These are phyloP conservation scores for Mesochorus sp. DNA, from an alignment of 2,888 invertebrate species.

Conservation along the genomic window DNA sequence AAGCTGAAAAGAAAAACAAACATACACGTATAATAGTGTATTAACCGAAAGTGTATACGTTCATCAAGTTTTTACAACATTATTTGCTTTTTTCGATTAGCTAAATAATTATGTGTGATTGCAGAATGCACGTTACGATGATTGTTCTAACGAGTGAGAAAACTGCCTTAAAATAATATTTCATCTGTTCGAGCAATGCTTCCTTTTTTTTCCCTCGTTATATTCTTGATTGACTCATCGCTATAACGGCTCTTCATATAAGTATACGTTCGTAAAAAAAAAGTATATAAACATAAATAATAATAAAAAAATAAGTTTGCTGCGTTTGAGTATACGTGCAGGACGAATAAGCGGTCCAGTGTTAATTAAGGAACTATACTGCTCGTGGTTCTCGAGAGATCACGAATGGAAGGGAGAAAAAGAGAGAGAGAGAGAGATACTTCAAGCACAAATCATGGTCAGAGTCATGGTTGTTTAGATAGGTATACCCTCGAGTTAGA, in stretches of 20 bases:
- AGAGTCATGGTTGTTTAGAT: slow-evolving; percentile 39
- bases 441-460: background rate
- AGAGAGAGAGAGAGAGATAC: background rate
- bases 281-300: too few species aligned
- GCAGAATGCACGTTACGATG: background rate
- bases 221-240: background rate
- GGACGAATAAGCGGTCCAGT: background rate
- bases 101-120: background rate
- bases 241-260: background rate
- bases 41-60: too few species aligned
- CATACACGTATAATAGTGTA: too few species aligned
- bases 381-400: background rate
- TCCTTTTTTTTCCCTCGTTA: background rate
- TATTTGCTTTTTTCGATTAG: background rate
- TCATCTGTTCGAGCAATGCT: background rate
- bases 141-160: background rate
- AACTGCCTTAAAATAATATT: background rate
- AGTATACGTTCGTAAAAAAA: background rate
- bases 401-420: background rate
- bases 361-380: background rate
- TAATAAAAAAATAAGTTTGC: background rate
- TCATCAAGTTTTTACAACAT: too few species aligned
- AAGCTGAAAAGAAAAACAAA: too few species aligned
- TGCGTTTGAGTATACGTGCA: background rate
- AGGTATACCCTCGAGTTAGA: slow-evolving; percentile 17